phyloP scores from a whole-genome alignment of 2,888 invertebrate species.

The Tetragonula carbonaria region DNA sequence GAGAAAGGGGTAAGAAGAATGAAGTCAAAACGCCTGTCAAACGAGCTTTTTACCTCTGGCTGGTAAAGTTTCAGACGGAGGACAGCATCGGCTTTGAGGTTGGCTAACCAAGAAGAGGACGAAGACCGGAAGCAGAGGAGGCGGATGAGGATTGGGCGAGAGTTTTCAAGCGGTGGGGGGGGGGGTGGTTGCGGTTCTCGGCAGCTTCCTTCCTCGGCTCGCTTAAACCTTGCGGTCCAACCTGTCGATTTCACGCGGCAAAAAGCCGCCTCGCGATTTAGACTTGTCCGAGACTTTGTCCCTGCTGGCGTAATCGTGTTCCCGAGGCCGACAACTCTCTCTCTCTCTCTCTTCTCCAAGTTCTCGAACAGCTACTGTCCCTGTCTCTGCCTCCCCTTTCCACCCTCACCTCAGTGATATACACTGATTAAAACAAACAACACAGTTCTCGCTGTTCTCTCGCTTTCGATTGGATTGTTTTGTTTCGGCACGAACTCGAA shows the following conservation, averaged over 20 bases:
- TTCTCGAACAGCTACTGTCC: no score
- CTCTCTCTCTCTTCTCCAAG: no score
- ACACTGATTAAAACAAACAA: no score
- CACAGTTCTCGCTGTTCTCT: no score
- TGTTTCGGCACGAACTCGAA: no score
- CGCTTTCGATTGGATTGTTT: no score
- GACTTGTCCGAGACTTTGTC: constrained; percentile 37
- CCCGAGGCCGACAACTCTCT: no score
- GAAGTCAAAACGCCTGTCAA: neutral
- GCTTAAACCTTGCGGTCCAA: constrained; percentile 75
- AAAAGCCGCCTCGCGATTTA: constrained; percentile 64
- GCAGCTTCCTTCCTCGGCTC: constrained; percentile 25
- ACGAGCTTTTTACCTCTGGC: neutral
- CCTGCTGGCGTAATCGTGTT: neutral
- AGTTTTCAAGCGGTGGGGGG: constrained; percentile 1
- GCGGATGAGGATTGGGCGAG: neutral
- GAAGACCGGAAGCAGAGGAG: constrained; percentile 27
- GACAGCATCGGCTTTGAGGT: constrained; percentile 1
- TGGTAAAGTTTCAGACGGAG: neutral
- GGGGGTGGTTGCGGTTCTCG: constrained; percentile 30
- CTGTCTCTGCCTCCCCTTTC: no score
- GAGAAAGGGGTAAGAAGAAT: no score
- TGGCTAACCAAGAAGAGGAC: constrained; percentile 1
- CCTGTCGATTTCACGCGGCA: constrained; percentile 79
- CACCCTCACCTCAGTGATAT: no score